Evolutionary conservation across 1,140 invertebrate species (phyloP), one percentile per base, ranked within the genome.

Genomic region (Drosophila lacteicornis): DNA sequence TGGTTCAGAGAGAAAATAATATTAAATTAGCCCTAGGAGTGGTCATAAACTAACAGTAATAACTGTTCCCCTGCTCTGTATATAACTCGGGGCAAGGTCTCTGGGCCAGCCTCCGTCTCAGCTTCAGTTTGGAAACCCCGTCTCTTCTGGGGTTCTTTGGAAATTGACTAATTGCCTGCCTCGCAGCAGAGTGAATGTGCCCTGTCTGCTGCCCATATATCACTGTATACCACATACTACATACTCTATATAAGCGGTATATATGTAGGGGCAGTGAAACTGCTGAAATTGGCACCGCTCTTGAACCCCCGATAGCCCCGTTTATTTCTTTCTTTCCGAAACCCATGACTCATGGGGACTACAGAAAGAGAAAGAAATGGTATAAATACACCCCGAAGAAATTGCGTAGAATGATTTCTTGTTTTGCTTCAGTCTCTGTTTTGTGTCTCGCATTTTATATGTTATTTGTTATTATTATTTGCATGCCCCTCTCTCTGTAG

Each of bases 141-240:
- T 25, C 58, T 40, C 65, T 50, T 40, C 46, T 25, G 45, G 59
- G 59, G 51, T 57, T 77, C 51, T 65, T 67, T 25, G 49, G 57
- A 70, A 80, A 83, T 88, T 87, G 63, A 70, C 67, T 80, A 88
- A 88, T 87, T 88, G 80, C 38, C 65, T 77, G 75, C 67, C 57
- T 68, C 61, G 70, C 51, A 22, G 33, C 51, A 40, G 33, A 71
- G 43, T 71, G 65, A 70, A 49, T 70, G 40, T 33, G 19, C 30
- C 67, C n/a, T 27, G 47, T 50, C 47, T 15, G 33, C 33, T 36
- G 33, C 30, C 5, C 42, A 17, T 27, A 45, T 8, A 15, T 33
- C 3, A 13, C n/a, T 12, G 22, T 30, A 38, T 30, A 47, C n/a
- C 30, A 30, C 8, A 30, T 33, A 33, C 30, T 9, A 33, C 27